These are phyloP conservation scores for Rhizoglyphus robini DNA, from an alignment of 1,140 invertebrate species.

Conservation along the genomic window DNA sequence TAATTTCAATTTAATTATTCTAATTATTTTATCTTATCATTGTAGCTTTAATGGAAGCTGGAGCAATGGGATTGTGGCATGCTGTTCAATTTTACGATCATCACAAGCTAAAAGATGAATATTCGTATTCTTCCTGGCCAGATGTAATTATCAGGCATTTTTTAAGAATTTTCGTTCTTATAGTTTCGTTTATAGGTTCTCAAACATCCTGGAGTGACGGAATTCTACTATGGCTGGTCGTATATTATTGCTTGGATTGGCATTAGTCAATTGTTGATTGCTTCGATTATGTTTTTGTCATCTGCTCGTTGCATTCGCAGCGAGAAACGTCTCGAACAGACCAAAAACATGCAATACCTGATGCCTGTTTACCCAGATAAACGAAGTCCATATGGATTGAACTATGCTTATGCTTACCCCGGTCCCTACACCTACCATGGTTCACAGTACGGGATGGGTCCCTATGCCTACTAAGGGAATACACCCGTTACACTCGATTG, in stretches of 20 bases:
- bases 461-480: conserved; percentile 24
- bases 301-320: conserved; percentile 79
- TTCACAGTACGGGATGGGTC: conserved; percentile 51
- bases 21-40: not conserved
- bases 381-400: conserved; percentile 55
- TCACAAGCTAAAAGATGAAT: conserved; percentile 77
- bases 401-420: conserved; percentile 60
- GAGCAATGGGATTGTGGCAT: conserved; percentile 86
- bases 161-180: not conserved
- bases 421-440: conserved; percentile 70
- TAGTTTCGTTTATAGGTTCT: conserved; percentile 50
- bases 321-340: conserved; percentile 78
- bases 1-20: too few relatives aligned
- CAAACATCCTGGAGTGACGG: conserved; percentile 53
- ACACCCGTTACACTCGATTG: too few relatives aligned
- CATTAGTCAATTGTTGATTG: conserved; percentile 68
- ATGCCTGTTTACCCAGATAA: conserved; percentile 94
- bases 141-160: conserved; percentile 43
- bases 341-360: conserved; percentile 91
- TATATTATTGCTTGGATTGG: conserved; percentile 90
- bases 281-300: conserved; percentile 77
- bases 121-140: conserved; percentile 72
- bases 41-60: conserved; percentile 67
- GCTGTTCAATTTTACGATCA: conserved; percentile 89
- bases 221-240: conserved; percentile 83